Percentiles rank a stretch among this genome's conserved stretches.
Evolutionary conservation across 1,140 invertebrate species (phyloP).

Genomic region (Pachyrhynchus sulphureomaculatus): DNA sequence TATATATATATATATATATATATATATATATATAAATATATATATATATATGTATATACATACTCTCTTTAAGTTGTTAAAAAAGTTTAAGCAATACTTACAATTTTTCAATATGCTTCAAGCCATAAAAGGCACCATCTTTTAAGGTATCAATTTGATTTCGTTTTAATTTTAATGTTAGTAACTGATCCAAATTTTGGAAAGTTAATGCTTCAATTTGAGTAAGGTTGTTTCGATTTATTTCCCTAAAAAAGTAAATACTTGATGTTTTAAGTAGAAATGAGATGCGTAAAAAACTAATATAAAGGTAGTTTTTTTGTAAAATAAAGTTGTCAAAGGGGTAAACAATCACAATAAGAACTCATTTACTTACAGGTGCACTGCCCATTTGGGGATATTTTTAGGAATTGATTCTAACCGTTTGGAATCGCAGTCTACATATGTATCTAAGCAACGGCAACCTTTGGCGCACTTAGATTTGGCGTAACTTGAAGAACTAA

Average conservation of each 20-base stretch:
- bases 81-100: constrained; percentile 56
- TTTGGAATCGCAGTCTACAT: constrained; percentile 62
- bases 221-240: constrained; percentile 78
- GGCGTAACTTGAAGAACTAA: constrained; percentile 39
- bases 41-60: too few relatives aligned
- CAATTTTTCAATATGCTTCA: constrained; percentile 71
- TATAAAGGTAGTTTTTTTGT: too few relatives aligned
- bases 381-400: constrained; percentile 62
- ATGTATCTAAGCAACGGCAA: constrained; percentile 60
- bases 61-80: too few relatives aligned
- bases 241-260: constrained; percentile 72
- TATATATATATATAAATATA: too few relatives aligned
- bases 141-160: constrained; percentile 76
- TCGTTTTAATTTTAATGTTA: constrained; percentile 72
- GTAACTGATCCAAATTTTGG: constrained; percentile 69
- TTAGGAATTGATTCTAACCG: constrained; percentile 58
- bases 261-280: too few relatives aligned
- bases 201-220: constrained; percentile 80
- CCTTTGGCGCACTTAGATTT: constrained; percentile 58
- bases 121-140: constrained; percentile 86
- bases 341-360: too few relatives aligned
- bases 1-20: too few relatives aligned
- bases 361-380: constrained; percentile 60
- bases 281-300: too few relatives aligned
- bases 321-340: too few relatives aligned